Base-by-base conservation (phyloP, 2,113 vertebrate species). In the Caretta caretta region DNA sequence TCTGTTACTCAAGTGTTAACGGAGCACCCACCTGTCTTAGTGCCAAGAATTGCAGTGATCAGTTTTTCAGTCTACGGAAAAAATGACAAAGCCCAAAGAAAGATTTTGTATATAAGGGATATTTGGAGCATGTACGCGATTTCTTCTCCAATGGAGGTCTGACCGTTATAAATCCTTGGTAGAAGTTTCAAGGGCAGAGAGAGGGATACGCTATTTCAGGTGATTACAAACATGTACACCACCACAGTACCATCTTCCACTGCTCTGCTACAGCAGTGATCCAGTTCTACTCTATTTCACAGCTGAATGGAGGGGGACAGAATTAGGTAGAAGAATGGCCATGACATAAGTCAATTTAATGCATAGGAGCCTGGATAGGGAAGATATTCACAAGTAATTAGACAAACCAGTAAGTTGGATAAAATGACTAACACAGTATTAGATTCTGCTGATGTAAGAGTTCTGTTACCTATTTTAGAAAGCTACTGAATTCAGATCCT, bases 231-330 rank as follows among this genome's bases (percentile, higher is more conserved):
- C 17, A 83, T 4, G 1, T 20, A 78, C 3, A 1, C 27, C 62
- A 48, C 14, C 57, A 27, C 83, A 20, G 57, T 48, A 69, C 80
- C 49, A 35, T 10, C 72, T 72, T 54, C 53, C 53, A 29, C 12
- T 38, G 8, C 89, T 42, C 56, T 13, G 25, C 5, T 69, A 27
- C 22, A 78, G 87, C 86, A 82, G 20, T 48, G 86, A 93, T 46
- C 38, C 90, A 72, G 89, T 2, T 5, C 83, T 13, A 76, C 86
- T 38, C 92, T 57, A 93, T 90, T 53, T 49, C 85, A 90, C 86
- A 95, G 91, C 92, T 93, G 89, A 84, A 90, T 86, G 85, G 4
- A 92, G 59, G 27, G 4, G 31, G 78, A 82, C 51, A 94, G 88
- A 91, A 87, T 2, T 54, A 4, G 46, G n/a, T 51, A 83, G 53